Evolutionary conservation across 2,797 vertebrate genomes (phyloP), one percentile per base, ranked within the genome.

Genomic region (Siniperca obscura): DNA sequence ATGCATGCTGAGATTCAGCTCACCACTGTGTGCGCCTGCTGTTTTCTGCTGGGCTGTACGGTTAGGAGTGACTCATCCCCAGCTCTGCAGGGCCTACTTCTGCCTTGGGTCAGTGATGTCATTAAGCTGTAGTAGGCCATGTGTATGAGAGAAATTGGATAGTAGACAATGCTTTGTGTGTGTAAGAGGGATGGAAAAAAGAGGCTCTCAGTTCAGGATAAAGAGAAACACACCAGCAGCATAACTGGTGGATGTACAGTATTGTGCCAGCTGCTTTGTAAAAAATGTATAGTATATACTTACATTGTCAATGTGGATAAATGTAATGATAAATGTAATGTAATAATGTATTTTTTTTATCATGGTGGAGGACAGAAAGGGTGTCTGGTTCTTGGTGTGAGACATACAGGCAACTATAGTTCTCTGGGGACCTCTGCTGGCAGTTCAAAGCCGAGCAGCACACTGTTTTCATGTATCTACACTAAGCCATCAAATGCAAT

Each of bases 341-440:
- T 3, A 8, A 21, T 48, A 48, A 17, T 7, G 6, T 21, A 22
- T 34, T 36, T 25, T 65, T 76, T 22, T 57, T 22, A 19, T 34
- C 9, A 62, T 8, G 1, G 19, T 46, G 7, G 46, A 78, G 27
- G 22, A 75, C 40, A 57, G 17, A 44, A 53, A 46, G 65, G 5
- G 1, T 53, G n/a, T 19, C 14, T 19, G 21, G 3, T 38, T 60
- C 12, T 11, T 21, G 17, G 4, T 67, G 52, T 48, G 17, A 70
- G 21, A 40, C 52, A 52, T 40, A 17, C 4, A 60, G 7, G 30
- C 22, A 81, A 27, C 13, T 48, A 11, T 12, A 72, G 87, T 88
- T 86, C 87, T 91, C 53, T 87, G 59, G 61, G 30, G 78, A 67
- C 92, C 90, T 87, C 94, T 95, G 85, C 86, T 90, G 94, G 87